Percentiles rank a stretch among this genome's conserved stretches.
Conservation (phyloP, 2,888 invertebrate genomes). For the Sepioteuthis lessoniana region DNA sequence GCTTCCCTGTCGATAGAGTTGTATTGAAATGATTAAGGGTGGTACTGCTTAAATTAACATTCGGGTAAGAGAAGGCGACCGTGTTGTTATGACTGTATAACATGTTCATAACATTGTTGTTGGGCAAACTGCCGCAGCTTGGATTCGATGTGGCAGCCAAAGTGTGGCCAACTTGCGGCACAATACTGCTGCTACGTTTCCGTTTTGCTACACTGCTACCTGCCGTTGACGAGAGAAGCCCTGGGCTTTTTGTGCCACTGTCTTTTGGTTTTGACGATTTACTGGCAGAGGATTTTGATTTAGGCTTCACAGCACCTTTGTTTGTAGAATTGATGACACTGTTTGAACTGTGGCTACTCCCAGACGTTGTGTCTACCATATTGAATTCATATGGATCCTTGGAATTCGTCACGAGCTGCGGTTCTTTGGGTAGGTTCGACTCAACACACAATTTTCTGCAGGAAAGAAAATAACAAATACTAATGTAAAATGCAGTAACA, state of each 20-base stretch:
- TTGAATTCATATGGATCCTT: constrained; percentile 73
- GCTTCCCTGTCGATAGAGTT: constrained; percentile 59
- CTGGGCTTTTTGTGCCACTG: constrained; percentile 54
- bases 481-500: not conserved
- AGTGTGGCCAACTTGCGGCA: constrained; percentile 53
- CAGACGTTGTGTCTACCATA: constrained; percentile 57
- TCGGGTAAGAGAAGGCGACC: constrained; percentile 63
- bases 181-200: constrained; percentile 59
- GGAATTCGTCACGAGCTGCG: constrained; percentile 62
- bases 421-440: constrained; percentile 70
- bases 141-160: constrained; percentile 55
- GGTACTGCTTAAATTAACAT: constrained; percentile 60
- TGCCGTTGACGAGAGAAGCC: constrained; percentile 48
- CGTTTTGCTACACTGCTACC: constrained; percentile 58
- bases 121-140: constrained; percentile 53
- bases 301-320: constrained; percentile 59
- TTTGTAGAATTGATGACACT: constrained; percentile 56
- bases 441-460: constrained; percentile 73
- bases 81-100: constrained; percentile 55
- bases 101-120: constrained; percentile 54
- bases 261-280: constrained; percentile 60
- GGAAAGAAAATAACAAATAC: constrained; percentile 47
- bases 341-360: constrained; percentile 51
- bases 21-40: constrained; percentile 62
- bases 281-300: constrained; percentile 59